Percentiles rank a stretch among this genome's conserved stretches.
Evolutionary conservation across 2,888 invertebrate species (phyloP).

Genomic region (Aphidius colemani): DNA sequence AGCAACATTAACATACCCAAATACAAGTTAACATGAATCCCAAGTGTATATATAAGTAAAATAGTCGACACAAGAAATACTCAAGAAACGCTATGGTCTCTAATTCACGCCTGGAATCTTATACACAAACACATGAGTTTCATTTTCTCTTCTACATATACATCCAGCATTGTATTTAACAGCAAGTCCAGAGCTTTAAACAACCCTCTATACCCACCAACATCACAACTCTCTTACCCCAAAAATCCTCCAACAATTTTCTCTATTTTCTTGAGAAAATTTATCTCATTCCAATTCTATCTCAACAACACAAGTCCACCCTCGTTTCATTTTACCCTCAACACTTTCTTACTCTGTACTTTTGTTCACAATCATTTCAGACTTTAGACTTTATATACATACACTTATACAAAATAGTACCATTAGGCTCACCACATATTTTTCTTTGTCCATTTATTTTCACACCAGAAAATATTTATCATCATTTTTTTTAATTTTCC

Average conservation of each 20-base stretch:
- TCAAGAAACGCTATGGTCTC: constrained; percentile 39
- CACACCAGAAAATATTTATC: constrained; percentile 2
- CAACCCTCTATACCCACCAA: constrained; percentile 49
- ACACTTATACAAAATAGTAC: no score
- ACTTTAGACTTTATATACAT: no score
- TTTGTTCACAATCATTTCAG: not conserved
- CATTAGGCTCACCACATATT: no score
- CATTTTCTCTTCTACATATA: no score
- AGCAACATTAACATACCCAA: not conserved
- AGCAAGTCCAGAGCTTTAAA: constrained; percentile 51
- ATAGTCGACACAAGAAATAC: constrained; percentile 11
- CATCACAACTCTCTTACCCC: not conserved
- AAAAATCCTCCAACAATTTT: not conserved
- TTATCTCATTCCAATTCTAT: not conserved
- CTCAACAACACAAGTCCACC: not conserved
- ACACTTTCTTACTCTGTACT: constrained; percentile 16
- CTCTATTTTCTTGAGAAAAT: constrained; percentile 20
- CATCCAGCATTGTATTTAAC: constrained; percentile 52
- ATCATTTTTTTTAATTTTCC: no score
- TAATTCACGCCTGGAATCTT: constrained; percentile 57
- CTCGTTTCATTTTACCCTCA: not conserved
- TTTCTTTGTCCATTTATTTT: no score
- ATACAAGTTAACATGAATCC: not conserved
- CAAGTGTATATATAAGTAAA: not conserved
- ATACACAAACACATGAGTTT: constrained; percentile 27